Evolutionary conservation across 2,888 invertebrate genomes (phyloP), one percentile per base, ranked within the genome.

Genomic region (Morpho achilles): DNA sequence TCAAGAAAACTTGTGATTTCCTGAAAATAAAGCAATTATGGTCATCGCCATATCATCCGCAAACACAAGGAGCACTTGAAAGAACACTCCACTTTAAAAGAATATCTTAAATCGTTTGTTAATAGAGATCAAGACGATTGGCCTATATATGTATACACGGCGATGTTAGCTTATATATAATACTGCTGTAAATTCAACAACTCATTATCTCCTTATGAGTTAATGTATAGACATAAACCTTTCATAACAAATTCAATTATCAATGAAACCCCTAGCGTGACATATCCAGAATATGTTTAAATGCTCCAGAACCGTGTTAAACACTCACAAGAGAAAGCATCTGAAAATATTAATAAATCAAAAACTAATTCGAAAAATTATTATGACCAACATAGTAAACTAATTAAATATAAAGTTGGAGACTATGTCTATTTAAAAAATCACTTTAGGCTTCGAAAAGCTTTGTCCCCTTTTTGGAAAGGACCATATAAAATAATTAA

Each of bases 91-190:
- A 66, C 64, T 7, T 52, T 64, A n/a, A 66, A 66, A 52, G 62
- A 66, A 55, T 66, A 64, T 39, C 42, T 64, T 40, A 63, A 59
- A 56, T 62, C 63, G 1, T 66, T 59, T 23, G 50, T 64, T 8
- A 52, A 56, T 44, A 50, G 60, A 41, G 55, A 72, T 8, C 64
- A 66, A 50, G 44, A 44, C 7, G 43, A 66, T 23, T 67, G 67
- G 65, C 64, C 59, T 23, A 50, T 23, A 8, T 66, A 62, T 51
- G 64, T 67, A 0, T 65, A 62, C 44, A 69, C 65, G 1, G 65
- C 65, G 10, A 64, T 64, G 41, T n/a, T 64, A 16, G 41, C 57
- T 0, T 58, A 64, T 23, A 64, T 58, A 64, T 23, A 64, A 59
- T 45, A 63, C 51, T 7, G 16, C 43, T 8, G 47, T 60, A 1